Evolutionary conservation across 2,113 vertebrate genomes (phyloP).

Genomic region (Hemibagrus wyckioides): DNA sequence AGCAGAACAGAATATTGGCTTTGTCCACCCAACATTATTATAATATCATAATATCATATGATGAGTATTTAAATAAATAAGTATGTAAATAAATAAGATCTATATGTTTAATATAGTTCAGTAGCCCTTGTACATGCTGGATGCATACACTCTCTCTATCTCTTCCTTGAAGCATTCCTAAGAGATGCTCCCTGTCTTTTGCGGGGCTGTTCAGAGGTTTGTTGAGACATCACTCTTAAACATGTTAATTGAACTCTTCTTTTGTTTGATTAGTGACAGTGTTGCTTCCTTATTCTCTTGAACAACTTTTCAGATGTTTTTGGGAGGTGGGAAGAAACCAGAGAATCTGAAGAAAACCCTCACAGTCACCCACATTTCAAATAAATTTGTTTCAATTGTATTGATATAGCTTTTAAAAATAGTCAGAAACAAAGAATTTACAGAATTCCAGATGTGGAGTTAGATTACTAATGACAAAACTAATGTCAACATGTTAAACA

Average conservation of each 20-base stretch:
- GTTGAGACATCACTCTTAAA: neutral
- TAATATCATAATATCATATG: no score
- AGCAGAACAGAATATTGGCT: no score
- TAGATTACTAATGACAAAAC: neutral
- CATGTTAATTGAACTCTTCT: neutral
- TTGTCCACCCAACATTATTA: no score
- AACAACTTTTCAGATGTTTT: neutral
- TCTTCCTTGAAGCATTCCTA: neutral
- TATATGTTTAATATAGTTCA: neutral
- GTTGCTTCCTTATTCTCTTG: neutral
- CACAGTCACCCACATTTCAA: no score
- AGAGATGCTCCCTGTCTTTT: neutral
- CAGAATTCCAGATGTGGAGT: neutral
- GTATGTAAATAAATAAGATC: no score
- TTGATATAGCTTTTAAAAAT: neutral
- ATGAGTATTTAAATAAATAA: no score
- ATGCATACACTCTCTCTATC: no score
- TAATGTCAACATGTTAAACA: no score
- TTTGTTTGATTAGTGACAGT: neutral
- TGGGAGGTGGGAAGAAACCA: neutral
- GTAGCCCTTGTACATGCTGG: neutral
- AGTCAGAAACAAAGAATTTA: neutral
- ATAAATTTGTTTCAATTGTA: neutral
- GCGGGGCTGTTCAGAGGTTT: neutral
- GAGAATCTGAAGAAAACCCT: no score